phyloP scores from a whole-genome alignment of 2,113 vertebrate species.

The Spea multiplicata region DNA sequence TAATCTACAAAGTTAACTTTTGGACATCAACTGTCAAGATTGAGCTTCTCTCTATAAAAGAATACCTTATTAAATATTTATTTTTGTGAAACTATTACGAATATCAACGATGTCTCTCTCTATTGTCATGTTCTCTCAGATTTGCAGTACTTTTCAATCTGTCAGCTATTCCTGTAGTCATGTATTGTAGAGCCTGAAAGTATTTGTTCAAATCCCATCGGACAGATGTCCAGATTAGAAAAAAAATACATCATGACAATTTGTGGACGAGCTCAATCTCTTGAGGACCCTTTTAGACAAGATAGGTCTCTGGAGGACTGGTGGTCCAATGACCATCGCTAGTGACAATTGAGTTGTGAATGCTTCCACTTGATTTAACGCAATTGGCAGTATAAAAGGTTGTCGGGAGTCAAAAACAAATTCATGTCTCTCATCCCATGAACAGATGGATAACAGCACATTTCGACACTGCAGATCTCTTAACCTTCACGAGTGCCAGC shows the following conservation, averaged over 20 bases:
- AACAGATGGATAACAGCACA: conserved; percentile 43
- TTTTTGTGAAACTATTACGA: not conserved
- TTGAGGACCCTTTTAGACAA: conserved; percentile 28
- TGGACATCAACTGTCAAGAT: too few relatives aligned
- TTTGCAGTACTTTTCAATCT: not conserved
- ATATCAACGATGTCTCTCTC: not conserved
- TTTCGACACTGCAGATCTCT: conserved; percentile 35
- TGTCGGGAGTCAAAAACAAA: conserved; percentile 20
- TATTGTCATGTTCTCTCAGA: not conserved
- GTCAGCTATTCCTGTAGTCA: not conserved
- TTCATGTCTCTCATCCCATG: not conserved
- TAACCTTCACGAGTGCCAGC: conserved; percentile 52
- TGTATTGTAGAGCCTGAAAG: conserved; percentile 4
- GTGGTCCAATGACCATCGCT: conserved; percentile 20
- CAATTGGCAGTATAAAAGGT: conserved; percentile 14
- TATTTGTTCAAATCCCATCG: conserved; percentile 21
- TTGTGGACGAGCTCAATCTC: conserved; percentile 17
- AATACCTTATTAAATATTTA: not conserved
- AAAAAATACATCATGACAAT: conserved; percentile 38
- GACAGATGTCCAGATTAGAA: conserved; percentile 41
- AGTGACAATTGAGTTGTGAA: conserved; percentile 40
- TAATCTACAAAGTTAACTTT: too few relatives aligned
- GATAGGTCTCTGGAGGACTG: conserved; percentile 1
- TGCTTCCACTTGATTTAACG: conserved; percentile 11
- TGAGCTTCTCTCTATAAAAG: too few relatives aligned